Evolutionary conservation across 1,140 invertebrate species (phyloP).

Genomic region (Temnothorax curvispinosus): DNA sequence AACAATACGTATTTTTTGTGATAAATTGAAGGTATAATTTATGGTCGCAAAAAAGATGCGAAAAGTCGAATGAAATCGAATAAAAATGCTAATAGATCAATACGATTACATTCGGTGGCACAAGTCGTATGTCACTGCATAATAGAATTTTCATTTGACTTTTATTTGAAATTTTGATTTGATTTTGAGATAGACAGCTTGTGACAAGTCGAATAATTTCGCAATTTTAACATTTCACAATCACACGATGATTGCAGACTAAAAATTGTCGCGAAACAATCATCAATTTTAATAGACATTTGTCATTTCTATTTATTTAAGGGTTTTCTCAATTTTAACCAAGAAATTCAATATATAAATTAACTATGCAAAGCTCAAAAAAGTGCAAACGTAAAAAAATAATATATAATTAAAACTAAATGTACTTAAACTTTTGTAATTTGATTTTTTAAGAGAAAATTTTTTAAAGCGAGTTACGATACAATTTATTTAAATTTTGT

Average conservation of each 20-base stretch:
- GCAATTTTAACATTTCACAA: not conserved
- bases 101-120: not conserved
- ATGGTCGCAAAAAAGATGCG: not conserved
- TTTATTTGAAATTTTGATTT: conserved; percentile 15
- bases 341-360: not conserved
- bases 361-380: not conserved
- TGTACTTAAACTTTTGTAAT: not conserved
- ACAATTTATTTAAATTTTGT: not conserved
- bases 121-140: not conserved
- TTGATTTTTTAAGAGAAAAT: not conserved
- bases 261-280: not conserved
- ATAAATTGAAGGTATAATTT: not conserved
- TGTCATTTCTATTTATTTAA: not conserved
- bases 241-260: not conserved
- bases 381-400: not conserved
- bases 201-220: not conserved
- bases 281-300: not conserved
- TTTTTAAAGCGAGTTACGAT: not conserved
- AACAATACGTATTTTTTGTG: not conserved
- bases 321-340: not conserved
- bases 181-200: not conserved
- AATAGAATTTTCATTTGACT: not conserved
- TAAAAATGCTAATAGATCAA: conserved; percentile 9
- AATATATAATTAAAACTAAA: not conserved
- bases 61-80: not conserved